Evolutionary conservation across 1,140 invertebrate species (phyloP).

Genomic region (Drosophila lacteicornis): DNA sequence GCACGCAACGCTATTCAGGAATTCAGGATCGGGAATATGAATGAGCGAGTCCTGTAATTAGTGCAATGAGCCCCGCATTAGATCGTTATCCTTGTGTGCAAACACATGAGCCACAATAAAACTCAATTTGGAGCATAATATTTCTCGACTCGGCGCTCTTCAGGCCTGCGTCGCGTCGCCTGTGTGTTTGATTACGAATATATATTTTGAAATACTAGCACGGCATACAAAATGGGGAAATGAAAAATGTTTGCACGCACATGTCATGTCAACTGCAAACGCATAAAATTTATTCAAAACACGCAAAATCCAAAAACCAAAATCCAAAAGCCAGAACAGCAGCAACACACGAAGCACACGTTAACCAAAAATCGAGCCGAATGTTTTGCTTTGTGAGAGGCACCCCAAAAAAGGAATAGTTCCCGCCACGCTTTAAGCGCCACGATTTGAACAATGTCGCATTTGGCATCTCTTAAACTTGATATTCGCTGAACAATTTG

Average conservation of each 20-base stretch:
- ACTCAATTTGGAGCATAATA: slow-evolving; percentile 75
- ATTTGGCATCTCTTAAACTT: slow-evolving; percentile 1
- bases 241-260: slow-evolving; percentile 82
- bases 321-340: slow-evolving; percentile 56
- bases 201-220: slow-evolving; percentile 80
- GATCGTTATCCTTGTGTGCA: slow-evolving; percentile 62
- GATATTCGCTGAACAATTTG: slow-evolving; percentile 1
- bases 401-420: slow-evolving; percentile 35
- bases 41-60: slow-evolving; percentile 68
- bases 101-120: slow-evolving; percentile 70
- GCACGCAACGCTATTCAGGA: slow-evolving; percentile 43
- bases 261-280: slow-evolving; percentile 83
- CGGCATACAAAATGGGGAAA: slow-evolving; percentile 77
- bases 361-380: slow-evolving; percentile 52
- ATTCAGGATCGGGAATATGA: slow-evolving; percentile 61
- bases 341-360: slow-evolving; percentile 66
- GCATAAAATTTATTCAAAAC: slow-evolving; percentile 82
- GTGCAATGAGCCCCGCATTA: slow-evolving; percentile 61
- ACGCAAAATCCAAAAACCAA: slow-evolving; percentile 72
- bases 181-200: slow-evolving; percentile 73
- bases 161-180: slow-evolving; percentile 23
- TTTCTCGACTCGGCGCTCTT: slow-evolving; percentile 30
- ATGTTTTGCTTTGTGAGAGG: slow-evolving; percentile 19
- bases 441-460: slow-evolving; percentile 15
- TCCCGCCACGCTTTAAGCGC: slow-evolving; percentile 43